Evolutionary conservation across 2,113 vertebrate species (phyloP).

Genomic region (Glaucidium brasilianum): DNA sequence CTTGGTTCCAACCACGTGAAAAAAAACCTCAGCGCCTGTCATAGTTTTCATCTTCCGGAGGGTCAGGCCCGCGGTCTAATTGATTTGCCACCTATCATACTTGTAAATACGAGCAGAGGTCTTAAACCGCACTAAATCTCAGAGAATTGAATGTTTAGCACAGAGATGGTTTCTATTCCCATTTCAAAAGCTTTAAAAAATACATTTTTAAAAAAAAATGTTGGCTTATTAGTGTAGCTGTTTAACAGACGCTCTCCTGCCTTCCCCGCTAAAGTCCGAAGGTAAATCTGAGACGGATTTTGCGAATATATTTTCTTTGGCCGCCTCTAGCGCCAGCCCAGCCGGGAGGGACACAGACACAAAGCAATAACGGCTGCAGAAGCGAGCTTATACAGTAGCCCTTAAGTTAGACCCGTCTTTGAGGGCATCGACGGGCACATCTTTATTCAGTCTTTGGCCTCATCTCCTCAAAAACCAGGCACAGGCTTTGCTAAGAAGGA

Average conservation of each 20-base stretch:
- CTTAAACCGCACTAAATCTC: not conserved
- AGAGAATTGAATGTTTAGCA: accelerated
- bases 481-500: not conserved
- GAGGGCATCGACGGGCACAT: not conserved
- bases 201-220: not conserved
- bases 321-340: not conserved
- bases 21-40: not conserved
- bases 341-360: not conserved
- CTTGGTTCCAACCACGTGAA: no score
- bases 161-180: not conserved
- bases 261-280: not conserved
- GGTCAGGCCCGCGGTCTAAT: slow-evolving; percentile 25
- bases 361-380: not conserved
- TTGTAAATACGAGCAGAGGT: not conserved
- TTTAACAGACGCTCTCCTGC: not conserved
- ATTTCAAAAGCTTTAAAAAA: not conserved
- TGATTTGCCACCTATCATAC: slow-evolving; percentile 12
- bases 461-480: not conserved
- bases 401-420: not conserved
- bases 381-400: not conserved
- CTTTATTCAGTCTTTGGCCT: not conserved
- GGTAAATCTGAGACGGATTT: not conserved
- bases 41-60: not conserved
- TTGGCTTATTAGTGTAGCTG: not conserved
- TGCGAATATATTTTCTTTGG: not conserved